Conservation (phyloP, 2,113 vertebrate species). For the Macroglossus sobrinus region DNA sequence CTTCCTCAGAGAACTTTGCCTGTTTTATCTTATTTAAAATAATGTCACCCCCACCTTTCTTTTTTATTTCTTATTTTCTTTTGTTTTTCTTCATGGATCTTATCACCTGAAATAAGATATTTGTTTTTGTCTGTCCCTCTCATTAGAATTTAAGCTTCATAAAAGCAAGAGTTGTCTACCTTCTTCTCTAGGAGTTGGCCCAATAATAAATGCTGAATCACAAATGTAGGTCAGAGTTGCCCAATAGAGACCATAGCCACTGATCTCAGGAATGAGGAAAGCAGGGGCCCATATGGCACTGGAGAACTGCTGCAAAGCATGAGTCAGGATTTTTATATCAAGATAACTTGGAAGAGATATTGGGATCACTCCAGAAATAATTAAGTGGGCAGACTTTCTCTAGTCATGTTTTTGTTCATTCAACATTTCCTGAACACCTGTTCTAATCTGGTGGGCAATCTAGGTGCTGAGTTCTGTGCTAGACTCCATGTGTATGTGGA, state of each 20-base stretch:
- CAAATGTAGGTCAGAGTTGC: background rate
- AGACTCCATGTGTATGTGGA: background rate
- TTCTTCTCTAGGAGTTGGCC: background rate
- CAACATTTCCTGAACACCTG: conserved; percentile 24
- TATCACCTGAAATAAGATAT: background rate
- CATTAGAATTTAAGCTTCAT: background rate
- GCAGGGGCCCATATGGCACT: background rate
- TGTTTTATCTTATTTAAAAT: background rate
- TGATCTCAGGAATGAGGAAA: background rate
- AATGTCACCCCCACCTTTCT: background rate
- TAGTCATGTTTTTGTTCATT: background rate
- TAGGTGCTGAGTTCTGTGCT: background rate
- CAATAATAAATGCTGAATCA: background rate
- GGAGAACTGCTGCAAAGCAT: background rate
- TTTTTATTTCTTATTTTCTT: background rate
- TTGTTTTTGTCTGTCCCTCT: background rate
- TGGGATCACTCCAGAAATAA: background rate
- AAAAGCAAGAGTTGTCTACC: background rate
- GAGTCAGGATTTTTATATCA: background rate
- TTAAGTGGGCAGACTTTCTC: background rate
- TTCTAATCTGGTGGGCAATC: background rate
- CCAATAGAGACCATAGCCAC: background rate
- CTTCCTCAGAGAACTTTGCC: background rate
- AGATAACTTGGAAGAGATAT: background rate
- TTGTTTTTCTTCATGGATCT: background rate